Base-by-base conservation (phyloP, 2,888 invertebrate genomes). In the Coenonympha arcania region DNA sequence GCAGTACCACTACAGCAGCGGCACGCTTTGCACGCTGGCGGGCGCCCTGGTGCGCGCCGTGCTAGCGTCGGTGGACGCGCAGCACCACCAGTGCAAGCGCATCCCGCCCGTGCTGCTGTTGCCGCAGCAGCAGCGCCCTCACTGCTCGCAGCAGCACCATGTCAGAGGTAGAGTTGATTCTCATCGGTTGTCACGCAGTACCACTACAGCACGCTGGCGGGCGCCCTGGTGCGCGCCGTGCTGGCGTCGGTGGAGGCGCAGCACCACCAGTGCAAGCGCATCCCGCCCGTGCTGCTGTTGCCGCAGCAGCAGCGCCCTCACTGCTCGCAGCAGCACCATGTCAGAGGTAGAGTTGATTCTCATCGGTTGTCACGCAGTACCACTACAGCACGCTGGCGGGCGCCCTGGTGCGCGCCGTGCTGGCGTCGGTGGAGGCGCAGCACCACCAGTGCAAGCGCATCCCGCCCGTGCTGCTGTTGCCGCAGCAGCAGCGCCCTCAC, bases 191-290 rank as follows among this genome's bases (percentile, higher is more conserved):
- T n/a, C n/a, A n/a, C n/a, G n/a, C n/a, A n/a, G n/a, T n/a, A n/a
- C n/a, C n/a, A n/a, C n/a, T n/a, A 94, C 70, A 91, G 89, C 70
- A 87, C 81, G 6, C 91, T 93, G 65, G 88, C 95, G 43, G 93
- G 94, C 69, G 89, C 93, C 1, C 87, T 98, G 56, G 92, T 99
- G 45, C 90, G 93, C 60, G 93, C 98, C 61, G 94, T 98, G 11
- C 88, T 99, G 52, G 96, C 96, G 78, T 96, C 98, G 0, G 85
- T 99, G 57, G 95, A 96, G 72, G 91, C 93, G 4, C 96, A 96
- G 73, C 93, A 95, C 71, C 98, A 98, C 79, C 92, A 92, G 54
- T 98, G 98, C 79, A 91, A 92, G 70, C 89, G 93, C 60, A 92
- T 95, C 54, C 94, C 95, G 37, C 92, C 93, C 6, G 91, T 95